Conservation (phyloP, 2,113 vertebrate genomes). For the Siniperca chuatsi region DNA sequence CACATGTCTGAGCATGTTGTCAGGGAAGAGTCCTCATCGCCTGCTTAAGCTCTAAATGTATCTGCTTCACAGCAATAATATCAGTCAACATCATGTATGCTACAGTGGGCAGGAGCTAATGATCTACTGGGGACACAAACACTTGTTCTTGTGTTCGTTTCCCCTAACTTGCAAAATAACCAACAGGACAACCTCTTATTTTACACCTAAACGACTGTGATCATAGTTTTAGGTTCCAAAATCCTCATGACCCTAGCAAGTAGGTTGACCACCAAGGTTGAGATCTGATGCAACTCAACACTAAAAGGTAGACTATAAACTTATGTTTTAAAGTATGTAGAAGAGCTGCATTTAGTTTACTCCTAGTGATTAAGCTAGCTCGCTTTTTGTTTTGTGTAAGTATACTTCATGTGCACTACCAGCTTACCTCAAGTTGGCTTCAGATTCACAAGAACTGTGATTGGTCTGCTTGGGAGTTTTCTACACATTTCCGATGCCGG, state of each 20-base stretch:
- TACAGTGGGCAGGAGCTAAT: neutral
- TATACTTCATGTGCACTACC: too few relatives aligned
- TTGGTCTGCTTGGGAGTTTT: too few relatives aligned
- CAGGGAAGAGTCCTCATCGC: conserved; percentile 26
- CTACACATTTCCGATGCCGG: neutral
- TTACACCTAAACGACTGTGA: neutral
- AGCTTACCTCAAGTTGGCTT: too few relatives aligned
- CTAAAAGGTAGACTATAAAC: neutral
- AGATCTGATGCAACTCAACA: neutral
- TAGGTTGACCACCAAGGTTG: neutral
- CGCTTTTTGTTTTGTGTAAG: too few relatives aligned
- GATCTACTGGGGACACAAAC: neutral
- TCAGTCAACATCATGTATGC: conserved; percentile 5
- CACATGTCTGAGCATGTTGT: conserved; percentile 66
- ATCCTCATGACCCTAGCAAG: neutral
- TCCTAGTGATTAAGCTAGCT: too few relatives aligned
- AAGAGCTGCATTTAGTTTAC: too few relatives aligned
- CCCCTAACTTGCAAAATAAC: neutral
- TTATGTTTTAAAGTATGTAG: too few relatives aligned
- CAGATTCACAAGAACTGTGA: too few relatives aligned
- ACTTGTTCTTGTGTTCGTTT: neutral
- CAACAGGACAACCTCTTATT: neutral
- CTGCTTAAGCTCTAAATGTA: conserved; percentile 32
- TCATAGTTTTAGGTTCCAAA: neutral
- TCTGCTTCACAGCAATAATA: neutral